phyloP scores from a whole-genome alignment of 2,888 invertebrate species.

The Rhaphigaster nebulosa region DNA sequence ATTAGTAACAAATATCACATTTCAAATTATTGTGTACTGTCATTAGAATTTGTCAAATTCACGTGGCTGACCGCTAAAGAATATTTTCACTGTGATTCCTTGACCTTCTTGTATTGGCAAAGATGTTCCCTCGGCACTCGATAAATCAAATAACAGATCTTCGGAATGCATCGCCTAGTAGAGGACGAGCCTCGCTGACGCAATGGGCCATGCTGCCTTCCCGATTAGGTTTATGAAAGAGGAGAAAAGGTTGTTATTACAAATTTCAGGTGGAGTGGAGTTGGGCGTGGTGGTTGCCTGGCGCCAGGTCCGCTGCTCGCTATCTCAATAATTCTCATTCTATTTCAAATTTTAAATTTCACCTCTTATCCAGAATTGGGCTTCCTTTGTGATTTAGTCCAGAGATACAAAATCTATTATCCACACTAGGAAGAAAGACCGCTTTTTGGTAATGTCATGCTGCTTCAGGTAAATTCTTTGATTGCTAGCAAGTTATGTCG shows the following conservation, averaged over 20 bases:
- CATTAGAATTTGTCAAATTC: neutral
- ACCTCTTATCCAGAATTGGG: neutral
- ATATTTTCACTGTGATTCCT: neutral
- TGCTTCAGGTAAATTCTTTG: no score
- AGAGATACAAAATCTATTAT: no score
- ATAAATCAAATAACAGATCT: neutral
- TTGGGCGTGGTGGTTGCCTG: slow-evolving; percentile 11
- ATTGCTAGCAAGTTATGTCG: no score
- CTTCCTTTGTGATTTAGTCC: no score
- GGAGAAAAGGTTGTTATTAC: slow-evolving; percentile 48
- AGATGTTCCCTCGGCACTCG: neutral
- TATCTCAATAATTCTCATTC: neutral
- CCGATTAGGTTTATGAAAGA: slow-evolving; percentile 47
- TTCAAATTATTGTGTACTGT: neutral
- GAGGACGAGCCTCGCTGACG: neutral
- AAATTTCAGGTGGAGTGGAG: slow-evolving; percentile 27
- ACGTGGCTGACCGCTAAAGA: neutral
- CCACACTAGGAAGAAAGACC: no score
- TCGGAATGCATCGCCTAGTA: neutral
- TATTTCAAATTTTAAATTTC: neutral
- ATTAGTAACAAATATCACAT: no score
- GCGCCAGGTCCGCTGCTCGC: neutral
- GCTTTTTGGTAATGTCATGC: no score
- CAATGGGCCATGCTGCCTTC: slow-evolving; percentile 4
- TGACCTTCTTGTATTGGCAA: neutral